These are phyloP conservation scores for Stegostoma tigrinum DNA, from an alignment of 2,113 vertebrate species.

Conservation along the genomic window DNA sequence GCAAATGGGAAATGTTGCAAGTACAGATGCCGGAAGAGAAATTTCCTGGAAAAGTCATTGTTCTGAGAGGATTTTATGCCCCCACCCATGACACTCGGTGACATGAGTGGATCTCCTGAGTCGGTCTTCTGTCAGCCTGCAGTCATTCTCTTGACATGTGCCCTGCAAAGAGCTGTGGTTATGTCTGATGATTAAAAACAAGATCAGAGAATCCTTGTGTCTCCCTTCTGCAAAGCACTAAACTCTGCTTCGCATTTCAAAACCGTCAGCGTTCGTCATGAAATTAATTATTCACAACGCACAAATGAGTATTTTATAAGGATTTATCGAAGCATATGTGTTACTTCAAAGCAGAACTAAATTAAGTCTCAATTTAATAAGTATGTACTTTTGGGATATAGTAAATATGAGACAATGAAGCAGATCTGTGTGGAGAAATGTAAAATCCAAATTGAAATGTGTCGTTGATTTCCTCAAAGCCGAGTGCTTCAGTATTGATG, in stretches of 20 bases:
- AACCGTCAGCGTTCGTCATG: not conserved
- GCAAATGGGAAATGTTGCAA: not conserved
- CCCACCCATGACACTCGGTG: not conserved
- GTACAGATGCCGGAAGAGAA: not conserved
- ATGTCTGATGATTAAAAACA: not conserved
- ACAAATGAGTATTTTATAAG: not conserved
- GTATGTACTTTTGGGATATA: not conserved
- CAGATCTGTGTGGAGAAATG: not conserved
- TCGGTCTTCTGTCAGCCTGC: not conserved
- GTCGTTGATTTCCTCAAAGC: not conserved
- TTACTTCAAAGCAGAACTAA: not conserved
- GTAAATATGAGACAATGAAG: not conserved
- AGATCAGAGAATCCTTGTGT: not conserved
- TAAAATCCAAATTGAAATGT: not conserved
- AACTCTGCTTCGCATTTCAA: not conserved
- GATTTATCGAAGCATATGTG: not conserved
- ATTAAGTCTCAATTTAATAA: conserved; percentile 1
- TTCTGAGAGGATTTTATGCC: not conserved
- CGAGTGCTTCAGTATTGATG: not conserved
- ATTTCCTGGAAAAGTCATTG: not conserved
- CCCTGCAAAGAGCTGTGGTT: not conserved
- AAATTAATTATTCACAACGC: not conserved
- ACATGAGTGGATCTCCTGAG: not conserved
- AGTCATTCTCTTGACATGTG: not conserved
- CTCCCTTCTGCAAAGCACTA: not conserved